Conservation (phyloP, 2,113 vertebrate genomes). For the Callaeas wilsoni region DNA sequence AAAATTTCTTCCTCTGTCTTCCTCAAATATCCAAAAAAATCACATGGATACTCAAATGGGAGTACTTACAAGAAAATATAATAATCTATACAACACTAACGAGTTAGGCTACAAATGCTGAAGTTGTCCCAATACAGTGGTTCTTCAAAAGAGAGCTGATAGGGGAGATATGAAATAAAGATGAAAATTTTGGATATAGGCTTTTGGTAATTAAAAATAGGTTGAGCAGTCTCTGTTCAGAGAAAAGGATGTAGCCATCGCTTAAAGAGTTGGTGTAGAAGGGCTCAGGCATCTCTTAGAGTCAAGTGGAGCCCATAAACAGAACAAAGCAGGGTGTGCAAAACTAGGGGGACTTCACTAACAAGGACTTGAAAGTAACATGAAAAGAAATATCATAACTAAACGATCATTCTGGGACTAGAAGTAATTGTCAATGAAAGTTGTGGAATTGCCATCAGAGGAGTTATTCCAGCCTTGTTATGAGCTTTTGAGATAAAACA, state of each 20-base stretch:
- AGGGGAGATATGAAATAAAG: background rate
- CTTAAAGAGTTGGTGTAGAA: background rate
- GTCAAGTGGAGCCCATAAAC: background rate
- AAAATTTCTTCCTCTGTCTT: background rate
- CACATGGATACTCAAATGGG: background rate
- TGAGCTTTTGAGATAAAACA: background rate
- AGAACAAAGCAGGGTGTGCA: background rate
- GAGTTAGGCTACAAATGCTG: background rate
- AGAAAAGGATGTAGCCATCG: background rate
- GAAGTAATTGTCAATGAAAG: background rate
- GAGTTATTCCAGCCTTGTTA: conserved; percentile 24
- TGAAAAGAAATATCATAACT: background rate
- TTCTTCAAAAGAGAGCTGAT: background rate
- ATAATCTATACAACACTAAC: background rate
- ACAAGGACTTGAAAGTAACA: background rate
- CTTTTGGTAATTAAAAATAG: background rate
- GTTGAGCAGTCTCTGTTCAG: background rate
- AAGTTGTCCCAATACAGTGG: background rate
- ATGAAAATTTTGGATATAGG: background rate
- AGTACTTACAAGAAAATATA: background rate
- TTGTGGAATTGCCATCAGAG: background rate
- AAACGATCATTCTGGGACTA: conserved; percentile 9
- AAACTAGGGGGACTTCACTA: background rate
- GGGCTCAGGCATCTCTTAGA: background rate
- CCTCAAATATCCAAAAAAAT: background rate